Evolutionary conservation across 2,797 vertebrate genomes (phyloP).

Genomic region (Parambassis ranga): DNA sequence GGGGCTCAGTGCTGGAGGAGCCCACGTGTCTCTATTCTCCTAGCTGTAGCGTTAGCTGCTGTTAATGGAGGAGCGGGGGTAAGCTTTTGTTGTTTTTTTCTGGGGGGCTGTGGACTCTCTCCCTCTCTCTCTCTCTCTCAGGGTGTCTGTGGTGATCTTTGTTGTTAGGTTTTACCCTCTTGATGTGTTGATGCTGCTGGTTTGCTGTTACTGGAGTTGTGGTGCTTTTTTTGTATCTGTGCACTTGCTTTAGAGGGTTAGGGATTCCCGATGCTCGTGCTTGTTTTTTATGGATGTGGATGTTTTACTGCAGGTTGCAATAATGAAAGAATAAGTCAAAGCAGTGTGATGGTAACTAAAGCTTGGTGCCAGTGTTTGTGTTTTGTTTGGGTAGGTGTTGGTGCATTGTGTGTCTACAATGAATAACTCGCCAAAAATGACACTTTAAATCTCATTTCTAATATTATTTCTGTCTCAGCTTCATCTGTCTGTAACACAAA

Average conservation of each 20-base stretch:
- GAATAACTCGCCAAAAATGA: background rate
- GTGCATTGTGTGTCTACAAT: background rate
- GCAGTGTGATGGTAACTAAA: conserved; percentile 6
- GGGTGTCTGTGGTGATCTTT: conserved; percentile 35
- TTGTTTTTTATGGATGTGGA: conserved; percentile 31
- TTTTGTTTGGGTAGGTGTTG: background rate
- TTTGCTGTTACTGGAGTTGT: conserved; percentile 11
- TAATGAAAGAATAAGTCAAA: conserved; percentile 6
- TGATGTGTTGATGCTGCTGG: conserved; percentile 1
- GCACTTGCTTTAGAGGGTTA: conserved; percentile 23
- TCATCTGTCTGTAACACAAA: conserved; percentile 8
- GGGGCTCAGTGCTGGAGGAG: conserved; percentile 54
- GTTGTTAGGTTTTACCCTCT: conserved; percentile 30
- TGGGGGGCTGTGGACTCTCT: conserved; percentile 35
- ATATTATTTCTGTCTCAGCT: background rate
- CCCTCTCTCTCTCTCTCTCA: conserved; percentile 18
- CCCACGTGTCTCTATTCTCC: conserved; percentile 65
- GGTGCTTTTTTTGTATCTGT: conserved; percentile 13
- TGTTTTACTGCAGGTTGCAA: conserved; percentile 5
- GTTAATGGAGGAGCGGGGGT: conserved; percentile 76
- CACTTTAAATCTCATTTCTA: background rate
- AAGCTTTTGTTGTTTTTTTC: conserved; percentile 75
- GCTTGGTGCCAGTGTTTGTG: conserved; percentile 6
- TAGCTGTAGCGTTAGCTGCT: conserved; percentile 58
- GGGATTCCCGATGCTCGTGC: conserved; percentile 6